phyloP scores from a whole-genome alignment of 53 echinoderm and acorn worm genomes.

The Echinarachnius parma region DNA sequence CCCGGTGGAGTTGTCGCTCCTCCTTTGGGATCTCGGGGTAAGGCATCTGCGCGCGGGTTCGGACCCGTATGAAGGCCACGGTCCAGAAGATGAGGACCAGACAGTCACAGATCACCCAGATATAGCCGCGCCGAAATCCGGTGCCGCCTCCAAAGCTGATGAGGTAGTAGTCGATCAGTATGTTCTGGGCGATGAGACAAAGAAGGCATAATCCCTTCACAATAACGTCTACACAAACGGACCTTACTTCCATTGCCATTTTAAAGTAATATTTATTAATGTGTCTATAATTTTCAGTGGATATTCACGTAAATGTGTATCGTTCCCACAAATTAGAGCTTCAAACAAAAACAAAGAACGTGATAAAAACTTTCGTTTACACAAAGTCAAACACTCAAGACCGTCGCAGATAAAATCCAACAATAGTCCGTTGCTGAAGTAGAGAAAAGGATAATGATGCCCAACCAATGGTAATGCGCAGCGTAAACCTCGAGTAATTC shows the following conservation, averaged over 20 bases:
- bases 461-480: too few relatives aligned
- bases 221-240: conserved; percentile 44
- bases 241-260: conserved; percentile 20
- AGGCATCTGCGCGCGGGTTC: conserved; percentile 46
- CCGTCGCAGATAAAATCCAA: too few relatives aligned
- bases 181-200: conserved; percentile 57
- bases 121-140: conserved; percentile 65
- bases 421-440: too few relatives aligned
- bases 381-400: too few relatives aligned
- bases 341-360: too few relatives aligned
- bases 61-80: conserved; percentile 59
- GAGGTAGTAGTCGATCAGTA: conserved; percentile 63
- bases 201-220: conserved; percentile 59
- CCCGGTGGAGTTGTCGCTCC: conserved; percentile 52
- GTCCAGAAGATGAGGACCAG: conserved; percentile 66
- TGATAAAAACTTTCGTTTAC: too few relatives aligned
- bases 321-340: too few relatives aligned
- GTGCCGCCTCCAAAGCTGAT: conserved; percentile 63
- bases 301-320: too few relatives aligned
- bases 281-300: too few relatives aligned
- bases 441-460: too few relatives aligned
- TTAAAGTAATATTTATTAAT: too few relatives aligned
- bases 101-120: conserved; percentile 70
- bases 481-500: too few relatives aligned
- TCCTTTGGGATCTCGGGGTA: conserved; percentile 60